Conservation (phyloP, 2,113 vertebrate genomes). For the Leiothrix lutea region DNA sequence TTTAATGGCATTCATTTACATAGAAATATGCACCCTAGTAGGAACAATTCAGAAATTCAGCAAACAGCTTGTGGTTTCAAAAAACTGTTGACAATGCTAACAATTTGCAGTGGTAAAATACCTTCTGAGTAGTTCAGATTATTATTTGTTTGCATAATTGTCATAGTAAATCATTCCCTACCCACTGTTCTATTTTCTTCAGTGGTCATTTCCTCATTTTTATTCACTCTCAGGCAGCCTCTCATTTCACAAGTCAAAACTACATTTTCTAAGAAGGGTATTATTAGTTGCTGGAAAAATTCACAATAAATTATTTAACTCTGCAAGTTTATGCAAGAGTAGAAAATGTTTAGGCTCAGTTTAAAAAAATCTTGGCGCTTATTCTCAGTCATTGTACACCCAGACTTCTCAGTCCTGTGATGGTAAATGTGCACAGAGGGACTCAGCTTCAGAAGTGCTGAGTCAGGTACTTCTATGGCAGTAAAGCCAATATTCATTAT, state of each 20-base stretch:
- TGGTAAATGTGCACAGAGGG: background rate
- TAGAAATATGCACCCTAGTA: constrained; percentile 49
- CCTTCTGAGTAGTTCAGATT: constrained; percentile 1
- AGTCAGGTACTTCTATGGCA: background rate
- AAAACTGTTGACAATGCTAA: constrained; percentile 47
- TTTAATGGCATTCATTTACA: constrained; percentile 63
- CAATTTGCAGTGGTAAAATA: background rate
- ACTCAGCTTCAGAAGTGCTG: background rate
- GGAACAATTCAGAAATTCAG: constrained; percentile 39
- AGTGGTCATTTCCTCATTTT: constrained; percentile 16
- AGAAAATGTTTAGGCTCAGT: background rate
- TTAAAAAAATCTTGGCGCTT: background rate
- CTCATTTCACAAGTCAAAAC: background rate
- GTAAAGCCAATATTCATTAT: background rate
- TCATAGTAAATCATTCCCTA: background rate
- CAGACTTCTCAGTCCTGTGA: background rate
- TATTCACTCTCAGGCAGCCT: background rate
- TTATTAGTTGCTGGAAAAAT: background rate
- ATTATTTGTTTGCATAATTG: constrained; percentile 26
- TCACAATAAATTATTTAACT: background rate
- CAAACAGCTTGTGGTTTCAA: constrained; percentile 54
- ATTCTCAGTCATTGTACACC: background rate
- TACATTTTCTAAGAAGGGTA: background rate
- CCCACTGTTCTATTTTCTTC: background rate
- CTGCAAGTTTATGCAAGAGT: background rate